Percentiles rank a stretch among this genome's conserved stretches.
phyloP scores from a whole-genome alignment of 2,113 vertebrate species.

The Callorhinus ursinus region DNA sequence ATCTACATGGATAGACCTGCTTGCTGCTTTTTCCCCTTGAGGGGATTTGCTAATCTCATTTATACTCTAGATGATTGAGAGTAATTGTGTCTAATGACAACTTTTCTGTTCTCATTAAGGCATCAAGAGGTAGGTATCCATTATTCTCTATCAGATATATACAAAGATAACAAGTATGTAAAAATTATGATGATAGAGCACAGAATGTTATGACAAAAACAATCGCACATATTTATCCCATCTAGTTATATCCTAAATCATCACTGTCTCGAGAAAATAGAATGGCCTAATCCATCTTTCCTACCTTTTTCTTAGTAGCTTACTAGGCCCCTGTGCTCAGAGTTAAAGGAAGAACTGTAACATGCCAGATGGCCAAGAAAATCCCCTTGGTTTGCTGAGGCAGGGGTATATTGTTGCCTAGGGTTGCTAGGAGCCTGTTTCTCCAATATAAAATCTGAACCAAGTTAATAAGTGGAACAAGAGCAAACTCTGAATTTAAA shows the following conservation, averaged over 20 bases:
- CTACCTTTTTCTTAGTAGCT: background rate
- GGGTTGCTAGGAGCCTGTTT: background rate
- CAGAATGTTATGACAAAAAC: background rate
- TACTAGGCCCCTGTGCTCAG: background rate
- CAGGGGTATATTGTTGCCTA: background rate
- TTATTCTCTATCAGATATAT: background rate
- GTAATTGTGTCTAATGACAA: background rate
- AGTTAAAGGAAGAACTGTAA: slow-evolving; percentile 12
- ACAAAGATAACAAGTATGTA: background rate
- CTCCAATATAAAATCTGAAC: background rate
- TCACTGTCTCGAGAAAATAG: background rate
- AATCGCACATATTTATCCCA: background rate
- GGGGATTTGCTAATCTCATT: background rate
- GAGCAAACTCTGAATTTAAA: background rate
- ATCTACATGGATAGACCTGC: background rate
- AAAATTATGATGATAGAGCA: background rate
- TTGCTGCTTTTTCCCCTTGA: background rate
- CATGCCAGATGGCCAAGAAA: background rate
- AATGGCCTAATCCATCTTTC: background rate
- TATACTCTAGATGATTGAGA: background rate
- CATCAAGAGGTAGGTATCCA: background rate
- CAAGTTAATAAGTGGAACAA: background rate
- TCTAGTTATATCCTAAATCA: background rate
- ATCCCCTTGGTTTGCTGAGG: background rate
- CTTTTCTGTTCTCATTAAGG: background rate